Percentiles rank a stretch among this genome's conserved stretches.
phyloP scores from a whole-genome alignment of 35 echinoderm and acorn worm genomes.

The Patiria miniata region DNA sequence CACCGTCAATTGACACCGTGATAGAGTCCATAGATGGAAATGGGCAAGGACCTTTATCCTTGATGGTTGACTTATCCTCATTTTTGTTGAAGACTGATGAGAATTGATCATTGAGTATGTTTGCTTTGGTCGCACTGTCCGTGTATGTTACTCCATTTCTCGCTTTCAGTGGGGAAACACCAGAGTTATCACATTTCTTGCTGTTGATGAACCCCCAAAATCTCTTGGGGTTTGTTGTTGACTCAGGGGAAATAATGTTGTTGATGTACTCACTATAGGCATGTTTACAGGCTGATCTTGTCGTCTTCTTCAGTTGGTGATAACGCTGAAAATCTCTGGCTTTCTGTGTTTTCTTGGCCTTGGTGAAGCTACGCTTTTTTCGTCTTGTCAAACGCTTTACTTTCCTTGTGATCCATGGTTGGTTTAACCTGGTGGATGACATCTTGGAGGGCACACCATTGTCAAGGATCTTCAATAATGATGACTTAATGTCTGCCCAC shows the following conservation, averaged over 20 bases:
- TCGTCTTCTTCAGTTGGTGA: conserved; percentile 28
- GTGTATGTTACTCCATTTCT: not conserved
- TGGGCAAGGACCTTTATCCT: conserved; percentile 24
- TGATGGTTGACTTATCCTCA: conserved; percentile 29
- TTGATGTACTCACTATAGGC: conserved; percentile 37
- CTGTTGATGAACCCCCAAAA: too few relatives aligned
- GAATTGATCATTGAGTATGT: conserved; percentile 41
- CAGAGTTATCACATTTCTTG: too few relatives aligned
- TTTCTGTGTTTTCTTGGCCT: conserved; percentile 31
- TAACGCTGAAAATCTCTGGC: conserved; percentile 14
- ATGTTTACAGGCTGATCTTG: conserved; percentile 19
- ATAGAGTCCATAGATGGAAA: conserved; percentile 28
- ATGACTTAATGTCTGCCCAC: conserved; percentile 35
- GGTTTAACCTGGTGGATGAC: conserved; percentile 35
- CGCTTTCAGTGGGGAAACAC: too few relatives aligned
- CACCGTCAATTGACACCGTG: conserved; percentile 5
- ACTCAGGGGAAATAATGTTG: conserved; percentile 33
- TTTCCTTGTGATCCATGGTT: conserved; percentile 39
- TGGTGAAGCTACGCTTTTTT: conserved; percentile 25
- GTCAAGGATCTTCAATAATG: not conserved
- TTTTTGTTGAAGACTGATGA: conserved; percentile 27
- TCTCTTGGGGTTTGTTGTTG: not conserved
- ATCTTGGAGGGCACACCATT: conserved; percentile 44
- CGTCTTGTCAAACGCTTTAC: not conserved
- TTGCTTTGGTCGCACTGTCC: conserved; percentile 29